These are phyloP conservation scores for Spheniscus mendiculus DNA, from an alignment of 2,113 vertebrate species.

Conservation along the genomic window DNA sequence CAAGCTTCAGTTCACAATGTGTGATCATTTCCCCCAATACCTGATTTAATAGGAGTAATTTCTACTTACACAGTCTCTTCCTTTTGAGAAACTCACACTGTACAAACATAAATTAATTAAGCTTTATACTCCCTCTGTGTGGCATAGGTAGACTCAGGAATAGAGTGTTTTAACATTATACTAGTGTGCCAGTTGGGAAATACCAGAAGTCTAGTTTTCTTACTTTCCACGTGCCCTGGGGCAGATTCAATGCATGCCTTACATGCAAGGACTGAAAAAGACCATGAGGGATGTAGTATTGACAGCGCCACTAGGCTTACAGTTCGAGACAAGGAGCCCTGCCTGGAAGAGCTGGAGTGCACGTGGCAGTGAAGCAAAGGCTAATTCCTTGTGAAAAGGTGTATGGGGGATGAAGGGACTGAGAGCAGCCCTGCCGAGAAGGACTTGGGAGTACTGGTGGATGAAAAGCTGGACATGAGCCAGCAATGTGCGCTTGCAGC, in stretches of 20 bases:
- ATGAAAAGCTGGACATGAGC: no score
- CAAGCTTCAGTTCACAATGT: neutral
- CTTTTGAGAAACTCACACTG: neutral
- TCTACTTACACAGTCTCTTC: neutral
- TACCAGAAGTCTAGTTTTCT: neutral
- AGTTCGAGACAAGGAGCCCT: neutral
- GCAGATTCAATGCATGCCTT: neutral
- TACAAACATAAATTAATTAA: slow-evolving; percentile 52
- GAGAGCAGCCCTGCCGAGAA: no score
- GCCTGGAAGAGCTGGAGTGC: neutral
- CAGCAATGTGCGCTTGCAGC: no score
- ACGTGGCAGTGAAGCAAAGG: neutral
- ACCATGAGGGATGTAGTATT: neutral
- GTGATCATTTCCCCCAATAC: neutral
- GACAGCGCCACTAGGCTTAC: neutral
- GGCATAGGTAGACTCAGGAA: neutral
- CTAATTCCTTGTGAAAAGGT: neutral
- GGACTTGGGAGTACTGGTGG: no score
- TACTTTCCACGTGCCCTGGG: neutral
- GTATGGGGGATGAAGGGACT: no score
- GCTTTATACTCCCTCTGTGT: slow-evolving; percentile 17
- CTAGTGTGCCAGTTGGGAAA: neutral
- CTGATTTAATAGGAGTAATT: slow-evolving; percentile 11
- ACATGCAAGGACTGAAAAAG: neutral
- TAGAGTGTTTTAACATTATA: neutral